phyloP scores from a whole-genome alignment of 1,140 invertebrate species.

The Drosophila athabasca region DNA sequence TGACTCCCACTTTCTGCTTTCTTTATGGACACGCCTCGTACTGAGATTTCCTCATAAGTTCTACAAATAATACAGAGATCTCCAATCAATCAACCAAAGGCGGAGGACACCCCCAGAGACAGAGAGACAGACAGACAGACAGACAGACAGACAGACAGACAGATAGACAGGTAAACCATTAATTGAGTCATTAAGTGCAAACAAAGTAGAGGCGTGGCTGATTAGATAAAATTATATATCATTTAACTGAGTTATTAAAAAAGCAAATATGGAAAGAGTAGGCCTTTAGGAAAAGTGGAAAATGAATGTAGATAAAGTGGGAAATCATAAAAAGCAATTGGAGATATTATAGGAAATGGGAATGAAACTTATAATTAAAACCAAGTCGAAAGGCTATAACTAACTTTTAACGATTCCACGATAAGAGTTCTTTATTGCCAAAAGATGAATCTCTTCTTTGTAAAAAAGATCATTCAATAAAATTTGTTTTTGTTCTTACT shows the following conservation, averaged over 20 bases:
- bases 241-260: constrained; percentile 49
- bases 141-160: constrained; percentile 17
- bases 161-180: constrained; percentile 50
- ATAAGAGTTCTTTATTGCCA: no score
- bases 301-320: not conserved
- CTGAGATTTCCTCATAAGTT: not conserved
- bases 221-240: constrained; percentile 67
- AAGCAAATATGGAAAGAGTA: constrained; percentile 25
- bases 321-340: not conserved
- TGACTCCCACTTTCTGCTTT: not conserved
- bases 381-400: no score
- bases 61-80: constrained; percentile 40
- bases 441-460: no score
- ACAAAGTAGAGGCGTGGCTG: constrained; percentile 50
- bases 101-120: constrained; percentile 13
- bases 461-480: no score
- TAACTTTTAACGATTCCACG: no score
- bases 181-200: constrained; percentile 71
- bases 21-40: no score
- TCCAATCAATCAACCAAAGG: constrained; percentile 39
- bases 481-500: no score
- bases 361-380: no score
- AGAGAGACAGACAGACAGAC: constrained; percentile 11
- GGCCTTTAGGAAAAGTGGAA: not conserved
- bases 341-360: no score